These are phyloP conservation scores for Parnassius mnemosyne DNA, from an alignment of 2,888 invertebrate species.

Conservation along the genomic window DNA sequence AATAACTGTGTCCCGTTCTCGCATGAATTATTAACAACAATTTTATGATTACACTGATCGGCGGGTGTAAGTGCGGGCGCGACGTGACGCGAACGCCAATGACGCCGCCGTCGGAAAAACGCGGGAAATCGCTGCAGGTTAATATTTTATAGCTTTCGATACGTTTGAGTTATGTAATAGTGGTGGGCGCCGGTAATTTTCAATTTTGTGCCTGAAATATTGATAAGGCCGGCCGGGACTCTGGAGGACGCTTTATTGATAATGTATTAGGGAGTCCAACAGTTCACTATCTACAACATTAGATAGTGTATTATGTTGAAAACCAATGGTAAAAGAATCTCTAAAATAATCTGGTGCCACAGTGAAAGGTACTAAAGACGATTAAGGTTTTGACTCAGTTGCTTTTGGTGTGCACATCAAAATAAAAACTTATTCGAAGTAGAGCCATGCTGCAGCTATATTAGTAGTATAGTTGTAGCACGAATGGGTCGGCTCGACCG, in stretches of 20 bases:
- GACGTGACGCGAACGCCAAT: conserved; percentile 71
- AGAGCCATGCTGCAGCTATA: no score
- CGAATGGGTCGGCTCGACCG: no score
- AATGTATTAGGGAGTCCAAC: conserved; percentile 21
- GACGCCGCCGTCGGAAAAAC: conserved; percentile 68
- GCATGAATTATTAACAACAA: conserved; percentile 79
- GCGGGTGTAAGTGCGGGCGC: conserved; percentile 67
- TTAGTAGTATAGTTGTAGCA: no score
- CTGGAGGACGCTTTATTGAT: conserved; percentile 31
- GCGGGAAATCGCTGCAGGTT: conserved; percentile 71
- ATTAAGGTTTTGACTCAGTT: no score
- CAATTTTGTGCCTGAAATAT: conserved; percentile 78
- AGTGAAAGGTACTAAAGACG: no score
- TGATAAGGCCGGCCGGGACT: conserved; percentile 58
- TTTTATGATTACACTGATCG: conserved; percentile 79
- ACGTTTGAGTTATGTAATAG: conserved; percentile 73
- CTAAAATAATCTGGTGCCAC: no score
- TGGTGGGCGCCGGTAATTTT: conserved; percentile 68
- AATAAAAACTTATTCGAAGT: no score
- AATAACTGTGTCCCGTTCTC: conserved; percentile 42
- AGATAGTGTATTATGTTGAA: conserved; percentile 7
- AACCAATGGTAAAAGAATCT: background rate
- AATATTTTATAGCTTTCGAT: conserved; percentile 79
- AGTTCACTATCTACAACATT: background rate
- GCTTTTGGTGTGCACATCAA: no score